phyloP scores from a whole-genome alignment of 2,888 invertebrate genomes.

The Mechanitis messenoides region DNA sequence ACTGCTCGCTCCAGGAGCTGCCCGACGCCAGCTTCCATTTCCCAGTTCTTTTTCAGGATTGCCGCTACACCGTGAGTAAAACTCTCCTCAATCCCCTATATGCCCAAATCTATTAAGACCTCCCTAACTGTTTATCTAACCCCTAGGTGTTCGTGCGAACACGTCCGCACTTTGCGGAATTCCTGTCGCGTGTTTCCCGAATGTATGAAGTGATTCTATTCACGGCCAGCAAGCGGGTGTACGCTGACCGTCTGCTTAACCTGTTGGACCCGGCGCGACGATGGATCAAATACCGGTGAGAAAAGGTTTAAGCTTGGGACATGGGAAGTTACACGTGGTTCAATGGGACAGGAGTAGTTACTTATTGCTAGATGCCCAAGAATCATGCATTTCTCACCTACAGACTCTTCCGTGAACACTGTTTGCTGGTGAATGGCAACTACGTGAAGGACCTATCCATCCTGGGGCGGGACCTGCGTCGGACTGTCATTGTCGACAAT shows the following conservation, averaged over 20 bases:
- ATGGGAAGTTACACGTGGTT: too few relatives aligned
- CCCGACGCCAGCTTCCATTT: constrained; percentile 95
- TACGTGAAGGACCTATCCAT: constrained; percentile 97
- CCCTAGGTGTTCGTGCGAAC: constrained; percentile 85
- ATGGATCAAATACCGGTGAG: constrained; percentile 85
- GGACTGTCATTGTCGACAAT: constrained; percentile 73
- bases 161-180: constrained; percentile 93
- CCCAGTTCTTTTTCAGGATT: constrained; percentile 94
- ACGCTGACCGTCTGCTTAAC: constrained; percentile 95
- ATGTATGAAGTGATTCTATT: constrained; percentile 95
- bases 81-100: too few relatives aligned
- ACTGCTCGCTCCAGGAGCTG: constrained; percentile 93
- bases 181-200: constrained; percentile 90
- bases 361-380: too few relatives aligned
- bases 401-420: constrained; percentile 96
- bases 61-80: constrained; percentile 84
- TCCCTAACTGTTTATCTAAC: neutral
- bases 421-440: constrained; percentile 95
- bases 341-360: too few relatives aligned
- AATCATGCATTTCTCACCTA: too few relatives aligned
- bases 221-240: constrained; percentile 96
- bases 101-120: too few relatives aligned
- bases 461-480: constrained; percentile 92
- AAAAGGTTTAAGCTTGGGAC: too few relatives aligned
- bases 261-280: constrained; percentile 91